Conservation (phyloP, 1,140 invertebrate genomes). For the Musca vetustissima region DNA sequence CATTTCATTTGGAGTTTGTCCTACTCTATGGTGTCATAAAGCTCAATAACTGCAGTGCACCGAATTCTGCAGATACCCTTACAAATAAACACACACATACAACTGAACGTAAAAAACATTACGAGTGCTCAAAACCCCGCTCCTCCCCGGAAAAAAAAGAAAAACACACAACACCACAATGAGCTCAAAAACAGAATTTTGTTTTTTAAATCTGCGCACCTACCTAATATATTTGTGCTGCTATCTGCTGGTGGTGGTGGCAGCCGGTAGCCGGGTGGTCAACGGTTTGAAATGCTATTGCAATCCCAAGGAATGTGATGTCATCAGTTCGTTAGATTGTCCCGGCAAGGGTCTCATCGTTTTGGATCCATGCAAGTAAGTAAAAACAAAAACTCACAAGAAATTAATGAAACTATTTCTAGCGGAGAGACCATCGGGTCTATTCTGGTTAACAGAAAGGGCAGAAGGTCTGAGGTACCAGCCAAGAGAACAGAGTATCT, state of each 20-base stretch:
- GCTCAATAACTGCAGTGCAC: too few relatives aligned
- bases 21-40: too few relatives aligned
- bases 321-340: conserved; percentile 59
- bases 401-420: not conserved
- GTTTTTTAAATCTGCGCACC: conserved; percentile 48
- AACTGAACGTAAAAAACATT: too few relatives aligned
- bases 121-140: too few relatives aligned
- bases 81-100: too few relatives aligned
- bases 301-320: conserved; percentile 60
- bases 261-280: conserved; percentile 49
- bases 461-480: too few relatives aligned
- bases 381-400: conserved; percentile 18
- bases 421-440: conserved; percentile 1
- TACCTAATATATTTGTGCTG: conserved; percentile 53
- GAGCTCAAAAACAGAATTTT: conserved; percentile 38
- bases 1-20: too few relatives aligned
- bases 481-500: too few relatives aligned
- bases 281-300: conserved; percentile 58
- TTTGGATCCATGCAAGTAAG: conserved; percentile 62
- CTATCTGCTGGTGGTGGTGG: conserved; percentile 53
- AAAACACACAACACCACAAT: conserved; percentile 17
- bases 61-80: too few relatives aligned
- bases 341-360: conserved; percentile 60
- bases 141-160: too few relatives aligned
- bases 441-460: too few relatives aligned